Evolutionary conservation across 2,113 vertebrate species (phyloP).

Genomic region (Phrynocephalus versicolor): DNA sequence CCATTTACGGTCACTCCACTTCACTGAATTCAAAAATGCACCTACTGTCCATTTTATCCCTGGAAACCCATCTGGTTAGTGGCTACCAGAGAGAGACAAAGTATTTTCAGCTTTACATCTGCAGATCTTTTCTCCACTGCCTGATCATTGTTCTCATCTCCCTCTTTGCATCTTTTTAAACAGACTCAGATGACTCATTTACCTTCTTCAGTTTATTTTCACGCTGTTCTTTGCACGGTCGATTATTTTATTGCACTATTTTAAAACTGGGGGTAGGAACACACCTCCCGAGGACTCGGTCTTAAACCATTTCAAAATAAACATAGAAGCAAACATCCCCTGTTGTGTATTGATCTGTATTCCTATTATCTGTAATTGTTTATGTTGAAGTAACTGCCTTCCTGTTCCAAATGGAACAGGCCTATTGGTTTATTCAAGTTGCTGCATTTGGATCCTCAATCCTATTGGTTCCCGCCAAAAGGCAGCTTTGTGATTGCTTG

Average conservation of each 20-base stretch:
- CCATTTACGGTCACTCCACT: neutral
- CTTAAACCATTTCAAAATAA: neutral
- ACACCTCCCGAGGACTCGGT: neutral
- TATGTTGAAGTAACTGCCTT: no score
- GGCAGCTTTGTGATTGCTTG: no score
- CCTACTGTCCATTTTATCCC: neutral
- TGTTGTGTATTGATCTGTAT: no score
- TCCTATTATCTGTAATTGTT: no score
- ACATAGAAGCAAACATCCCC: neutral
- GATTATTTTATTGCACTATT: neutral
- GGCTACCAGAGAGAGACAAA: neutral
- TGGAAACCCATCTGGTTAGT: neutral
- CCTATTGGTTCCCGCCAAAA: no score
- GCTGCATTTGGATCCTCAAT: no score
- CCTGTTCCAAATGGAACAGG: no score
- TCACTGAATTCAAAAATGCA: neutral
- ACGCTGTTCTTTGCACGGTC: neutral
- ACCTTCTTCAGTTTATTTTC: neutral
- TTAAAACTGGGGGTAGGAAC: neutral
- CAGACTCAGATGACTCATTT: neutral
- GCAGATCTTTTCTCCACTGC: neutral
- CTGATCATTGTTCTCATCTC: neutral
- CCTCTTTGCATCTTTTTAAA: neutral
- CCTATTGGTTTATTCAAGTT: no score
- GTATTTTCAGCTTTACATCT: neutral